Conservation (phyloP, 1,140 invertebrate genomes). For the Apocrypta bakeri region DNA sequence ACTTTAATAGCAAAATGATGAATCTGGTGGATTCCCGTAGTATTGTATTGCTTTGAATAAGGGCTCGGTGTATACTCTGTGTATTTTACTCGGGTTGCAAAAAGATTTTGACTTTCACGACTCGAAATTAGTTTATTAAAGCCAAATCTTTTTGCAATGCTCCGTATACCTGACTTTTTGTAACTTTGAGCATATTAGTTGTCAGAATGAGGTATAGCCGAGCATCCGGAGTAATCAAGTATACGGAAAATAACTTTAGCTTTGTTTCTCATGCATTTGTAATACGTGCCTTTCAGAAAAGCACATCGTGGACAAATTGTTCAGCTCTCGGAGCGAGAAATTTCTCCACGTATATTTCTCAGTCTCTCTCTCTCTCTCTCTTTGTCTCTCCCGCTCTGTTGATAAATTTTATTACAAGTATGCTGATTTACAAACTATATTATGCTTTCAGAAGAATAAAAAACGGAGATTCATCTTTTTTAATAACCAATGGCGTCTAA, state of each 20-base stretch:
- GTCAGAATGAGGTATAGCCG: not conserved
- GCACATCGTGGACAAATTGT: not conserved
- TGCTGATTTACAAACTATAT: not conserved
- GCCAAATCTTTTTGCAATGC: not conserved
- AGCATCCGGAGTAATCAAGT: not conserved
- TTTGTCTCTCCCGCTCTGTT: not conserved
- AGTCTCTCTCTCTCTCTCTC: no score
- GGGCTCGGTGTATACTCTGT: not conserved
- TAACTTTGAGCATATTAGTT: not conserved
- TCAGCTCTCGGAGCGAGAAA: not conserved
- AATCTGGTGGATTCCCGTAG: not conserved
- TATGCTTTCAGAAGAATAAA: not conserved
- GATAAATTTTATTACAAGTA: not conserved
- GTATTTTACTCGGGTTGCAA: not conserved
- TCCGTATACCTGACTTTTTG: not conserved
- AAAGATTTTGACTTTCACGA: not conserved
- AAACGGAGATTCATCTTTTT: not conserved
- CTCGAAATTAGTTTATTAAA: not conserved
- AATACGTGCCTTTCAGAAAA: not conserved
- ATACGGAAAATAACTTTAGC: not conserved
- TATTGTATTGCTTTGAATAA: not conserved
- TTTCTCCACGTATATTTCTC: no score
- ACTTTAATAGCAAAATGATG: no score
- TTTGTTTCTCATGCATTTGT: not conserved
- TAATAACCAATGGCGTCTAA: not conserved